These are phyloP conservation scores for Drosophila peninsularis DNA, from an alignment of 2,888 invertebrate genomes.

Conservation along the genomic window DNA sequence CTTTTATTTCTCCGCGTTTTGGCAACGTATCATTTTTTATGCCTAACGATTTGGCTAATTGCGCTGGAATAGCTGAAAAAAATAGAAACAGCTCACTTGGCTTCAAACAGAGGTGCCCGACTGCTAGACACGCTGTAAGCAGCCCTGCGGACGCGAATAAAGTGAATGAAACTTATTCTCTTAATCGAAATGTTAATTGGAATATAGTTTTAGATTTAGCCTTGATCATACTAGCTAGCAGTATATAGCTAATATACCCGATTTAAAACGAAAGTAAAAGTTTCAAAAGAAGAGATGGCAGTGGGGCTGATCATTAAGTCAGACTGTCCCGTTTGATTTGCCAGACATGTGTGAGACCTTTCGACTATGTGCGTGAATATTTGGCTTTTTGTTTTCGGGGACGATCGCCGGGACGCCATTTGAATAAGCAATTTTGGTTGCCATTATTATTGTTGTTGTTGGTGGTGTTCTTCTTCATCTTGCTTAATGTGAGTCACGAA, in stretches of 20 bases:
- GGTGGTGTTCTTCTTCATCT: constrained; percentile 12
- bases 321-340: constrained; percentile 74
- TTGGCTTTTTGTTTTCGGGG: constrained; percentile 35
- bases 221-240: too few relatives aligned
- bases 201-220: too few relatives aligned
- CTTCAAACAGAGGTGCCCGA: background rate
- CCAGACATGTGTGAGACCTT: constrained; percentile 80
- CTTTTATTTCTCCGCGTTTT: constrained; percentile 34
- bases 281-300: background rate
- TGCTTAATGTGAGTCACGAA: constrained; percentile 52
- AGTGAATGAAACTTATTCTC: background rate
- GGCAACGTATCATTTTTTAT: constrained; percentile 59
- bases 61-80: constrained; percentile 51
- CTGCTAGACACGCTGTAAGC: background rate
- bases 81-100: background rate
- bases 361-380: constrained; percentile 57
- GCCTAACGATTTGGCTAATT: constrained; percentile 65
- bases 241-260: background rate
- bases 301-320: constrained; percentile 42
- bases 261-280: background rate
- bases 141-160: too few relatives aligned
- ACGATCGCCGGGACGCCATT: constrained; percentile 63
- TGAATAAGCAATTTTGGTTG: constrained; percentile 67
- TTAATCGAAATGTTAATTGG: background rate
- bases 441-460: constrained; percentile 36